Percentiles rank a stretch among this genome's conserved stretches.
Conservation (phyloP, 2,888 invertebrate species). For the Augochlorella aurata region DNA sequence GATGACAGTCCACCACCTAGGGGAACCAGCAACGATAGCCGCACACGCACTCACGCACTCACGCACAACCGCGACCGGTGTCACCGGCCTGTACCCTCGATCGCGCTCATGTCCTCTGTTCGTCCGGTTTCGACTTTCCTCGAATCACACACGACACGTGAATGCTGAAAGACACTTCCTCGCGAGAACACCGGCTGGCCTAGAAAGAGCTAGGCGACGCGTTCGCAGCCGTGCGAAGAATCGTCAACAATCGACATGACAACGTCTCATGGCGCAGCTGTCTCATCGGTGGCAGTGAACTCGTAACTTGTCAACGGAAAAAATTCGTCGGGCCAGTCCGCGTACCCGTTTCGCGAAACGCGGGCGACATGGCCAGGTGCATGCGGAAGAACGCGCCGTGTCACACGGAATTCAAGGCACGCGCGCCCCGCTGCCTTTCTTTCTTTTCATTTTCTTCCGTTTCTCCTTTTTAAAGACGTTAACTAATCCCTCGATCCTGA, state of each 20-base stretch:
- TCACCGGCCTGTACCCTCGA: slow-evolving; percentile 60
- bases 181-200: neutral
- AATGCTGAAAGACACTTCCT: neutral
- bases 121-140: slow-evolving; percentile 14
- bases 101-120: slow-evolving; percentile 52
- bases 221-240: slow-evolving; percentile 12
- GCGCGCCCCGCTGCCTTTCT: neutral
- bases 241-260: slow-evolving; percentile 22
- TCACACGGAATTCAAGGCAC: slow-evolving; percentile 29
- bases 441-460: neutral
- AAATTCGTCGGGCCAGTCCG: neutral
- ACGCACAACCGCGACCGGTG: slow-evolving; percentile 62
- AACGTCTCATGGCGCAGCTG: slow-evolving; percentile 37
- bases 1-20: slow-evolving; percentile 34
- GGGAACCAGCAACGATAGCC: slow-evolving; percentile 52
- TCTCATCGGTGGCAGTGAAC: neutral
- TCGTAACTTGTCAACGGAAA: slow-evolving; percentile 25
- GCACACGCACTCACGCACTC: slow-evolving; percentile 58
- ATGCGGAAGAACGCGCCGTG: neutral
- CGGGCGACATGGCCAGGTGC: slow-evolving; percentile 30
- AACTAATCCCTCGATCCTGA: slow-evolving; percentile 22
- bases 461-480: slow-evolving; percentile 3
- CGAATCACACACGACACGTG: slow-evolving; percentile 6
- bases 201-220: neutral
- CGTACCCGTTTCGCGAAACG: slow-evolving; percentile 19